phyloP scores from a whole-genome alignment of 2,113 vertebrate genomes.

The Etia nguti region DNA sequence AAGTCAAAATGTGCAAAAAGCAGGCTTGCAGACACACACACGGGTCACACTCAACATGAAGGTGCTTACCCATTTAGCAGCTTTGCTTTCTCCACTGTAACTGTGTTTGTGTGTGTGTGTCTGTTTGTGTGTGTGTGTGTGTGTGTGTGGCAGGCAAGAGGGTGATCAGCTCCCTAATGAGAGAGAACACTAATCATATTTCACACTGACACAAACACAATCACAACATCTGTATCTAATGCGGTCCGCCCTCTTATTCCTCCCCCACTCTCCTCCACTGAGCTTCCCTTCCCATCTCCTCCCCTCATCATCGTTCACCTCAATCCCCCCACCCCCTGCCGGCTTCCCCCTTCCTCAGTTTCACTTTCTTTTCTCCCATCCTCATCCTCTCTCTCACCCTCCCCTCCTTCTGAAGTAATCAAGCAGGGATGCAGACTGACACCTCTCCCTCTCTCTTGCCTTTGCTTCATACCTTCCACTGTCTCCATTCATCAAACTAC shows the following conservation, averaged over 20 bases:
- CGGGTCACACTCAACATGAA: background rate
- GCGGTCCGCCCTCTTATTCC: background rate
- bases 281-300: background rate
- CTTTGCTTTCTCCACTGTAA: background rate
- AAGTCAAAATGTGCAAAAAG: conserved; percentile 23
- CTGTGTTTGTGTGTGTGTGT: background rate
- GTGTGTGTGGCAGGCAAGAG: conserved; percentile 1
- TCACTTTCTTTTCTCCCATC: background rate
- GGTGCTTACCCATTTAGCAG: background rate
- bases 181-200: conserved; percentile 61
- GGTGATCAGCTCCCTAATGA: conserved; percentile 54
- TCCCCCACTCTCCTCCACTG: background rate
- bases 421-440: background rate
- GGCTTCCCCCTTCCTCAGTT: background rate
- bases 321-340: background rate
- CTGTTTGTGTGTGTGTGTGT: background rate
- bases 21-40: background rate
- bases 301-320: background rate
- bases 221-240: conserved; percentile 58
- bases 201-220: conserved; percentile 58
- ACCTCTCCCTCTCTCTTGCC: background rate
- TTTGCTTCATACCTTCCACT: background rate
- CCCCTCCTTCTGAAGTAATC: background rate
- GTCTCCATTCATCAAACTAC: background rate
- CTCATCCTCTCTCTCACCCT: background rate